These are phyloP conservation scores for Pseudomyrmex sp. DNA, from an alignment of 1,140 invertebrate genomes.

Conservation along the genomic window DNA sequence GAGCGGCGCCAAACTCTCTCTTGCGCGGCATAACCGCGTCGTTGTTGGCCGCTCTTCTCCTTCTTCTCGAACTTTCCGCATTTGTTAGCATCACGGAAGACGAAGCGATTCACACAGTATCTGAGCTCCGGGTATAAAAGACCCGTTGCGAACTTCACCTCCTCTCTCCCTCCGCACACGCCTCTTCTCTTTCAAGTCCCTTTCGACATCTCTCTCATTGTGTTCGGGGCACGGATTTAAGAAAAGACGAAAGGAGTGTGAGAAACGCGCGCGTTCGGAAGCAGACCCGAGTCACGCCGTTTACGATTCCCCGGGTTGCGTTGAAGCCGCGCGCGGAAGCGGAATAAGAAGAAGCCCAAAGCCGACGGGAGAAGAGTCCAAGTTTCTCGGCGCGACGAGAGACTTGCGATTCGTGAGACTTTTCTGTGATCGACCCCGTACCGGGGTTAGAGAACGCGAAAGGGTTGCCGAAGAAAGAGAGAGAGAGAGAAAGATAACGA, in stretches of 20 bases:
- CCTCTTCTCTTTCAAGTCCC: too few relatives aligned
- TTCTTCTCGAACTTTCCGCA: constrained; percentile 53
- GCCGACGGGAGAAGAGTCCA: neutral
- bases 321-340: constrained; percentile 37
- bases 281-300: constrained; percentile 1
- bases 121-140: constrained; percentile 26
- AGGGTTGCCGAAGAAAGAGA: constrained; percentile 1
- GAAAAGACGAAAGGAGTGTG: neutral
- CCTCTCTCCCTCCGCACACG: too few relatives aligned
- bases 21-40: constrained; percentile 25
- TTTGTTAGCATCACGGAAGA: constrained; percentile 39
- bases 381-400: constrained; percentile 26
- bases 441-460: neutral
- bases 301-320: constrained; percentile 26
- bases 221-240: constrained; percentile 7
- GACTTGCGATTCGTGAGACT: constrained; percentile 49
- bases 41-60: constrained; percentile 25
- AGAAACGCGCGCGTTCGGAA: constrained; percentile 1
- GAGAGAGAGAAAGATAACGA: constrained; percentile 56
- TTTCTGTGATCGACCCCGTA: constrained; percentile 35
- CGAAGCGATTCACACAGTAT: constrained; percentile 48
- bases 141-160: constrained; percentile 29
- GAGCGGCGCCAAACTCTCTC: constrained; percentile 45
- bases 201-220: neutral
- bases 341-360: constrained; percentile 20